These are phyloP conservation scores for Ictalurus punctatus DNA, from an alignment of 2,113 vertebrate species.

Conservation along the genomic window DNA sequence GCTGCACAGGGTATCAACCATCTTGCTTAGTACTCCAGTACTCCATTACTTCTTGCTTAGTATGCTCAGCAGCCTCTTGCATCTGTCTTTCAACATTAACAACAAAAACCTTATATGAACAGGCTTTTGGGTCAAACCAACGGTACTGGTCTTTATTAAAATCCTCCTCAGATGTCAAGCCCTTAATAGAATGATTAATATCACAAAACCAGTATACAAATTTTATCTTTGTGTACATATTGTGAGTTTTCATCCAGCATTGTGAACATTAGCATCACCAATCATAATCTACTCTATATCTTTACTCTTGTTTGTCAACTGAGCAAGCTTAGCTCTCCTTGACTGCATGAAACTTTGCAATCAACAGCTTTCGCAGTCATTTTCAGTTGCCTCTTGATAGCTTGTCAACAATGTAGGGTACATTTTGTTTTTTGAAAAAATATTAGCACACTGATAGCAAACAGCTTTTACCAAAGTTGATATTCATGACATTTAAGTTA, in stretches of 20 bases:
- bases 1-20: background rate
- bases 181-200: background rate
- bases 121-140: background rate
- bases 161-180: background rate
- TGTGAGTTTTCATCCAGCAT: background rate
- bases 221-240: background rate
- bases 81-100: too few relatives aligned
- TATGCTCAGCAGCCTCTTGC: too few relatives aligned
- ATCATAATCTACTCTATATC: background rate
- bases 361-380: too few relatives aligned
- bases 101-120: too few relatives aligned
- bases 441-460: too few relatives aligned
- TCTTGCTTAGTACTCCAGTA: background rate
- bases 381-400: too few relatives aligned
- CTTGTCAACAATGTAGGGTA: too few relatives aligned
- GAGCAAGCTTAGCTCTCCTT: background rate
- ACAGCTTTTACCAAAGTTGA: too few relatives aligned
- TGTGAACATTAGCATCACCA: background rate
- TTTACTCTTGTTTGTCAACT: background rate
- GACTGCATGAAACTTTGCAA: too few relatives aligned
- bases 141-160: background rate
- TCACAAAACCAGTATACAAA: background rate
- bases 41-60: background rate
- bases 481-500: too few relatives aligned
- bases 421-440: too few relatives aligned